These are phyloP conservation scores for Frieseomelitta varia DNA, from an alignment of 1,140 invertebrate genomes.

Conservation along the genomic window DNA sequence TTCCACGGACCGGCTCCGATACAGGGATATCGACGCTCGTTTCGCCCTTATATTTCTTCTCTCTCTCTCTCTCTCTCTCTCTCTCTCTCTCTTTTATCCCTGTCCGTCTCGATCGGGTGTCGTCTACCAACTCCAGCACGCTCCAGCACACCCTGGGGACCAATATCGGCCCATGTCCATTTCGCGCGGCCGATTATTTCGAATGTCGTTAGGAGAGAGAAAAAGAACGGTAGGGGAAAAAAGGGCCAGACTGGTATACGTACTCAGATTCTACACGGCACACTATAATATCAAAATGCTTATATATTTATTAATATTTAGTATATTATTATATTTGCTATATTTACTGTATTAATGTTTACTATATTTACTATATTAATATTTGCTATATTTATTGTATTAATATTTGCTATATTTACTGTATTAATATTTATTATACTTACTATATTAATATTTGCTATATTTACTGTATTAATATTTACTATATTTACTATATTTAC, in stretches of 20 bases:
- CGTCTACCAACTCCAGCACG: conserved; percentile 32
- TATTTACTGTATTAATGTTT: no score
- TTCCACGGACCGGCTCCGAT: background rate
- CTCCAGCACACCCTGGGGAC: conserved; percentile 49
- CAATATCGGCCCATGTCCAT: conserved; percentile 53
- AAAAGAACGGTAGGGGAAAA: background rate
- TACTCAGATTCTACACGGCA: no score
- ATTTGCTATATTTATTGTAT: no score
- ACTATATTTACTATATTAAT: no score
- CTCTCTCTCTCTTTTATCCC: background rate
- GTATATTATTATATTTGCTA: no score
- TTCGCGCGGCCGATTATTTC: conserved; percentile 57
- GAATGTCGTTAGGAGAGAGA: conserved; percentile 45
- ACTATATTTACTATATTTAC: no score
- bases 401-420: no score
- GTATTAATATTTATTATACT: no score
- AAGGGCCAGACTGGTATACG: background rate
- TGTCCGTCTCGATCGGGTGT: conserved; percentile 31
- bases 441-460: no score
- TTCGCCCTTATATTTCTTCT: conserved; percentile 10
- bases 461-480: no score
- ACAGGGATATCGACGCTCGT: conserved; percentile 30
- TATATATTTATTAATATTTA: no score
- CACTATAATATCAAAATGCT: no score
- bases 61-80: background rate